phyloP scores from a whole-genome alignment of 1,140 invertebrate species.

The Dolichoris vasculosae region DNA sequence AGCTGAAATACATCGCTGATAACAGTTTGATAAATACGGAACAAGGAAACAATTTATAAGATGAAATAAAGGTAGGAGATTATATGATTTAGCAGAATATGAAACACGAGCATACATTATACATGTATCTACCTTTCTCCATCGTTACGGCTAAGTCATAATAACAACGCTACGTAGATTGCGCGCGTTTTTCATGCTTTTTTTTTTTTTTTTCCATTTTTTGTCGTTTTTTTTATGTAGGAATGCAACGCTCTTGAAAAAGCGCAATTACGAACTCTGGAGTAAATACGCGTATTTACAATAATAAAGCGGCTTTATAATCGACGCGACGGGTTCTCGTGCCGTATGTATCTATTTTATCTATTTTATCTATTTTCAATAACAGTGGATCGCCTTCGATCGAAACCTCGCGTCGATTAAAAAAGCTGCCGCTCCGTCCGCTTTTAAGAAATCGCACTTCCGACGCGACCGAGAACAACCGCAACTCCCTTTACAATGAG shows the following conservation, averaged over 20 bases:
- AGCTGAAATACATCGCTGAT: neutral
- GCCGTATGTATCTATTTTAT: too few relatives aligned
- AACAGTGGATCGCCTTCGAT: neutral
- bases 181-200: neutral
- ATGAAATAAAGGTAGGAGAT: neutral
- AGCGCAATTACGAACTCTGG: too few relatives aligned
- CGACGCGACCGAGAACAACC: neutral
- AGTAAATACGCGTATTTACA: too few relatives aligned
- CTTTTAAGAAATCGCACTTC: neutral
- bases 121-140: neutral
- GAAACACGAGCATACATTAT: neutral
- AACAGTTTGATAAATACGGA: neutral
- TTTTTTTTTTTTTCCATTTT: neutral
- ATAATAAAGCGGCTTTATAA: too few relatives aligned
- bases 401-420: neutral
- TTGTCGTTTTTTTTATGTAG: too few relatives aligned
- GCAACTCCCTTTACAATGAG: neutral
- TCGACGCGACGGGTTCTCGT: neutral
- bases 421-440: neutral
- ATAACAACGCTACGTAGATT: neutral
- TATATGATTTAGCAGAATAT: neutral
- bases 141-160: neutral
- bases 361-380: neutral
- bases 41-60: slow-evolving; percentile 8
- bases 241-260: too few relatives aligned